Base-by-base conservation (phyloP, 2,797 vertebrate genomes). In the Linurgus olivaceus region DNA sequence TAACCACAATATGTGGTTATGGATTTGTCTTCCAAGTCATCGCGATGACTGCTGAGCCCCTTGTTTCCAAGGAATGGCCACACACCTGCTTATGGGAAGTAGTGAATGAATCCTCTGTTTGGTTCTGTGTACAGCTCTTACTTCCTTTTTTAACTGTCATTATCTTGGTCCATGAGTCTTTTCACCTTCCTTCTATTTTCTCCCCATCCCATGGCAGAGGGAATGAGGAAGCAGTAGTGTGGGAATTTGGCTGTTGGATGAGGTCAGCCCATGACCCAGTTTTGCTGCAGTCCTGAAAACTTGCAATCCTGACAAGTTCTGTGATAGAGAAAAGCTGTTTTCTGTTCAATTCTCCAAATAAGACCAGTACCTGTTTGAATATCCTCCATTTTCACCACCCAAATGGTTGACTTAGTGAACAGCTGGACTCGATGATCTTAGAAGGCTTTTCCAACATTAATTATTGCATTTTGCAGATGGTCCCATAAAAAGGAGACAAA, bases 41-140 rank as follows among this genome's bases (percentile, higher is more conserved):
- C 0, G 0, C 5, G 23, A 14, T 0, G 8, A 17, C 11, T 28
- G 11, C 21, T 3, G 16, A 80, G 50, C 35, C 35, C 17, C 26
- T 50, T n/a, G 26, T 88, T 93, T 90, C 31, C 28, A 23, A 37
- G 37, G 33, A 42, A 6, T 15, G 3, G 13, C 52, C 66, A 59
- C 47, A 66, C 35, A 40, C 25, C 50, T 84, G 70, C 40, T 18
- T 9, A 16, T 10, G 20, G 47, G 26, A 82, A 54, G 20, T 1
- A 77, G 17, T 33, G 38, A 61, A 67, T 24, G 0, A 80, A 74
- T 48, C 24, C 17, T 55, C n/a, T 55, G 25, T 26, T 72, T 73
- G 40, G 10, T 58, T 50, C 25, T 18, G 31, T 3, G 3, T 24
- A 33, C 8, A 74, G 37, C 8, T 63, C 10, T 61, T 48, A 31